Conservation (phyloP, 2,113 vertebrate genomes). For the Sander vitreus region DNA sequence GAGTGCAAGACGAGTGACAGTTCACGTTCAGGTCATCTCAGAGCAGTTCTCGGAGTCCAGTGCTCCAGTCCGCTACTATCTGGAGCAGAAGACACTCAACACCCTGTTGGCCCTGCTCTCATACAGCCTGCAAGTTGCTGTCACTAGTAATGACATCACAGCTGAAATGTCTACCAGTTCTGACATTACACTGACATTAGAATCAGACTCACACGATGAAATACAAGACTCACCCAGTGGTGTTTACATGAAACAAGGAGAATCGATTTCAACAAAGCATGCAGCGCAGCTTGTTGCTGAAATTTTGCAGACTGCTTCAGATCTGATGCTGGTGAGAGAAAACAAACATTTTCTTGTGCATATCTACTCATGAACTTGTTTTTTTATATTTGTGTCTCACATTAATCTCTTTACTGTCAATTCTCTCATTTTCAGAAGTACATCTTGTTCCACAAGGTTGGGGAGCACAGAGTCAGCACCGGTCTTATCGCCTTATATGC, state of each 20-base stretch:
- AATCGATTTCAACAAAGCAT: slow-evolving; percentile 22
- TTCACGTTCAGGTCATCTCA: slow-evolving; percentile 53
- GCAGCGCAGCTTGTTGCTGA: slow-evolving; percentile 61
- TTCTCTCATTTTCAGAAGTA: slow-evolving; percentile 70
- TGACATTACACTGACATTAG: slow-evolving; percentile 6
- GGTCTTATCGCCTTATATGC: slow-evolving; percentile 60
- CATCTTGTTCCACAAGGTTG: slow-evolving; percentile 48
- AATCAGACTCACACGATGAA: not conserved
- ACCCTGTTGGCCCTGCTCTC: slow-evolving; percentile 79
- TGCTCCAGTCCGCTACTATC: not conserved
- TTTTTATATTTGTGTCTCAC: not conserved
- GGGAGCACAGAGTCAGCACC: slow-evolving; percentile 65
- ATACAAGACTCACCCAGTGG: not conserved
- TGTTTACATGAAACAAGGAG: not conserved
- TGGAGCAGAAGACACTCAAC: slow-evolving; percentile 50
- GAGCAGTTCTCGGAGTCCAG: slow-evolving; percentile 26
- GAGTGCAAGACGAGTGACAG: slow-evolving; percentile 70
- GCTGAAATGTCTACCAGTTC: not conserved
- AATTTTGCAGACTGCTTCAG: slow-evolving; percentile 73
- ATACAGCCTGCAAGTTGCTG: slow-evolving; percentile 68
- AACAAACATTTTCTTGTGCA: not conserved
- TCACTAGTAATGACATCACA: not conserved
- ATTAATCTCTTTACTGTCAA: not conserved
- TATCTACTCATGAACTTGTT: not conserved
- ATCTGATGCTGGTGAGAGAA: slow-evolving; percentile 84